phyloP scores from a whole-genome alignment of 2,797 vertebrate species.

The Cottoperca gobio region DNA sequence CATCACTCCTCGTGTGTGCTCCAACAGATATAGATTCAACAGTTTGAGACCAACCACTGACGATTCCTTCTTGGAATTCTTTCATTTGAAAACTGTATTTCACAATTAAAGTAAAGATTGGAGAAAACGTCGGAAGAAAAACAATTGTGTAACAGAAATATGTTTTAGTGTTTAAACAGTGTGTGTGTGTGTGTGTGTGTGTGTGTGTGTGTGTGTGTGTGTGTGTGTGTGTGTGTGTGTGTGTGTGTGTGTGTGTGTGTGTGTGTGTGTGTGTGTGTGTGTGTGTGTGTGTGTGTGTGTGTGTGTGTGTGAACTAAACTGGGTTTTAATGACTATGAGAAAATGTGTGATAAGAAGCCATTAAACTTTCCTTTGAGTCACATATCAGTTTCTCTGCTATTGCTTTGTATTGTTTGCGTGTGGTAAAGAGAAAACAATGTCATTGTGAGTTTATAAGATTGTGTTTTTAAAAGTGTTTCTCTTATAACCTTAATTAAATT shows the following conservation, averaged over 20 bases:
- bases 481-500: neutral
- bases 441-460: neutral
- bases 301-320: slow-evolving; percentile 4
- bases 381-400: slow-evolving; percentile 16
- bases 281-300: slow-evolving; percentile 6
- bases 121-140: neutral
- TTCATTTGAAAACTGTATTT: neutral
- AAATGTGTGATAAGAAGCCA: slow-evolving; percentile 34
- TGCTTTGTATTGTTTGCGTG: slow-evolving; percentile 22
- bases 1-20: neutral
- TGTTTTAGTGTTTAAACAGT: neutral
- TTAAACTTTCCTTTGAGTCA: slow-evolving; percentile 7
- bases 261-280: neutral
- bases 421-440: neutral
- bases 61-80: neutral
- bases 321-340: slow-evolving; percentile 32
- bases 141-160: neutral
- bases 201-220: neutral
- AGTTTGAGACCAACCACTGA: too few relatives aligned
- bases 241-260: slow-evolving; percentile 2
- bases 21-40: neutral
- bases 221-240: slow-evolving; percentile 2
- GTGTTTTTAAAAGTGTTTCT: slow-evolving; percentile 11
- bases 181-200: neutral
- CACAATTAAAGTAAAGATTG: neutral